A percentile compares a stretch with the other conserved stretches of the same genome.
phyloP scores from a whole-genome alignment of 2,888 invertebrate genomes.

The Tethea ocularis region DNA sequence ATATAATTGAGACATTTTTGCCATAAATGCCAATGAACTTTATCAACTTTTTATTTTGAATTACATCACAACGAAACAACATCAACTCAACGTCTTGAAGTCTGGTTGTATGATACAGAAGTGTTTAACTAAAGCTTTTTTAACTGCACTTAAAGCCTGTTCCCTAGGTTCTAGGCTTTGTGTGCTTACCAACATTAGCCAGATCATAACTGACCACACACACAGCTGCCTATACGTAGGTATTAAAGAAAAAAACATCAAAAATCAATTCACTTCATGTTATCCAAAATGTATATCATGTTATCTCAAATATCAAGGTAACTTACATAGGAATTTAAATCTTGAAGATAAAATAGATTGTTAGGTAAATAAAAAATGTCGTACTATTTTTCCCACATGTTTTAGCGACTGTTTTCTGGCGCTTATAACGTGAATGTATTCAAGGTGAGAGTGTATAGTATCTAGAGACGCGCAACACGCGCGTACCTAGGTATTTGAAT shows the following conservation, averaged over 20 bases:
- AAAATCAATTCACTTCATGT: neutral
- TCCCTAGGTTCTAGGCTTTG: no score
- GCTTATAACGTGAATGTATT: no score
- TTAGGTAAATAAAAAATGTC: neutral
- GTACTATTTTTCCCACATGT: neutral
- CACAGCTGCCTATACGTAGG: no score
- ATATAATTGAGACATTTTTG: slow-evolving; percentile 1
- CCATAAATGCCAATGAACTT: slow-evolving; percentile 2
- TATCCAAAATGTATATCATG: neutral
- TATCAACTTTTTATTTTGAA: neutral
- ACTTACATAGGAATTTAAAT: neutral
- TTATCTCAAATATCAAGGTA: slow-evolving; percentile 2
- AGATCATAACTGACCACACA: no score
- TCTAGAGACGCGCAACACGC: no score
- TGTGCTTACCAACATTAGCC: no score
- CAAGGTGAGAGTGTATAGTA: no score
- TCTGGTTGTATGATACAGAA: neutral
- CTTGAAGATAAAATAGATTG: neutral
- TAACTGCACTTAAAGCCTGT: no score
- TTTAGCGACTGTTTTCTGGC: neutral
- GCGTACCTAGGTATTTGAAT: no score
- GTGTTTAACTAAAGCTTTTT: no score
- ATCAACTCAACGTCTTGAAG: neutral
- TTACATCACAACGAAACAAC: neutral
- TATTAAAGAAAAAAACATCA: neutral